Evolutionary conservation across 2,113 vertebrate genomes (phyloP), one percentile per base, ranked within the genome.

Genomic region (Phylloscopus whistleri): DNA sequence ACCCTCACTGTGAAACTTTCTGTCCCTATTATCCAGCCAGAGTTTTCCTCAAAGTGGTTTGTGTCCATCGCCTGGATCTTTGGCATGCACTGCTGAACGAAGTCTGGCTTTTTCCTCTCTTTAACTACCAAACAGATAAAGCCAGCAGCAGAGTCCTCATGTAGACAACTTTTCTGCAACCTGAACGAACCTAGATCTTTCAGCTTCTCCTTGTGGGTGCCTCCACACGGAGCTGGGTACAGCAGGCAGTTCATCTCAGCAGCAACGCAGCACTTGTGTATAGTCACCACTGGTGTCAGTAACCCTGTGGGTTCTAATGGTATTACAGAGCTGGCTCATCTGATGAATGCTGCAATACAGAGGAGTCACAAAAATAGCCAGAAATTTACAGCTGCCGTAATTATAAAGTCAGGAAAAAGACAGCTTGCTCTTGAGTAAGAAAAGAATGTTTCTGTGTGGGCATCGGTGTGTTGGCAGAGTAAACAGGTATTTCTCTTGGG

Each of bases 201-300:
- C 20, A 79, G 62, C 15, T 22, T 62, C 30, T 72, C 18, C 26
- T 33, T 2, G 0, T 24, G n/a, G 41, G 39, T 83, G 16, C 41
- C 43, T 41, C 4, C 44, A 5, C 33, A 1, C 1, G 2, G 39
- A 24, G 39, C 48, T 35, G 68, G n/a, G 39, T 8, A 5, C 86
- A n/a, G 76, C n/a, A 37, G 60, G 64, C 72, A 64, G 19, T 39
- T 79, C 5, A n/a, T 33, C 64, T 58, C 20, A 8, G 44, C 70
- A 55, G 56, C 51, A 31, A 0, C 21, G 5, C 46, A 59, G 44
- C 16, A 0, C 37, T 76, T 18, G 55, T 48, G 21, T 48, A 2
- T 5, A 9, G 68, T 24, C 80, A 24, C 23, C 23, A 0, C 51
- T 17, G 21, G 12, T 53, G 13, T 5, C 51, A 12, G 39, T 6